Evolutionary conservation across 2,888 invertebrate genomes (phyloP).

Genomic region (Ypsolopha sequella): DNA sequence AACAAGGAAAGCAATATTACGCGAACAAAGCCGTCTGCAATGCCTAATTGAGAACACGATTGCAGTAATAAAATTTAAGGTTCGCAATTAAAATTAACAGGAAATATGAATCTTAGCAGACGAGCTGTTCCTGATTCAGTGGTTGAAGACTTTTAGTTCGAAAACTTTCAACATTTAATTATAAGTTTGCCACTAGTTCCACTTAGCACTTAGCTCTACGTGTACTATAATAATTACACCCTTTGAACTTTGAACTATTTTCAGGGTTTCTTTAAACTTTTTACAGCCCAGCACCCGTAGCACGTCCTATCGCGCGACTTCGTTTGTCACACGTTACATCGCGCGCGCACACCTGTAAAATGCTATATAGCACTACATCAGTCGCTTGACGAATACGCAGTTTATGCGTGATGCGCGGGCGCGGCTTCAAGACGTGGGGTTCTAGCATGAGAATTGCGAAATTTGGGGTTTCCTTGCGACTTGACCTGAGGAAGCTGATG

Average conservation of each 20-base stretch:
- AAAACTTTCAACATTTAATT: slow-evolving; percentile 1
- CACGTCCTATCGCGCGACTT: neutral
- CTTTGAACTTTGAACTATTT: too few relatives aligned
- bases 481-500: too few relatives aligned
- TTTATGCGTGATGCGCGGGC: too few relatives aligned
- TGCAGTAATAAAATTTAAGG: too few relatives aligned
- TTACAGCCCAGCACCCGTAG: too few relatives aligned
- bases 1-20: neutral
- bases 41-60: neutral
- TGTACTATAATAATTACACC: neutral
- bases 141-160: neutral
- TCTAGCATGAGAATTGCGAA: too few relatives aligned
- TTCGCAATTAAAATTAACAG: neutral
- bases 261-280: too few relatives aligned
- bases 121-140: neutral
- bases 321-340: neutral
- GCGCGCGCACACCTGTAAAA: too few relatives aligned
- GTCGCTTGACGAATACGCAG: too few relatives aligned
- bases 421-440: too few relatives aligned
- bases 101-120: neutral
- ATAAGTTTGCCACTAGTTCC: neutral
- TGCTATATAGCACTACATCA: too few relatives aligned
- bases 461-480: too few relatives aligned
- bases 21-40: neutral
- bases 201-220: neutral